Conservation (phyloP, 37 sponge, comb jelly and placozoan genomes). For the Lycopodina hypogea region DNA sequence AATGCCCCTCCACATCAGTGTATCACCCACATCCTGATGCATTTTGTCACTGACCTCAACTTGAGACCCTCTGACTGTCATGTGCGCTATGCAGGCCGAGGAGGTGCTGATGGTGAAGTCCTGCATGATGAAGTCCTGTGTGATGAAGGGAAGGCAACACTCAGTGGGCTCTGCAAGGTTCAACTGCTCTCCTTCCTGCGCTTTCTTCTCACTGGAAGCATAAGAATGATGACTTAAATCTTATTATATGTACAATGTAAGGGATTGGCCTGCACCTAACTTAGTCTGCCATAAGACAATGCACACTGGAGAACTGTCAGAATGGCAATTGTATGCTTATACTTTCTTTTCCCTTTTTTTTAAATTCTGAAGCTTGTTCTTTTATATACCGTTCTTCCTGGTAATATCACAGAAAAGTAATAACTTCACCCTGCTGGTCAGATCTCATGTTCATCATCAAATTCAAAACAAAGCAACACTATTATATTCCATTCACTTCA, state of each 20-base stretch:
- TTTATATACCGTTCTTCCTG: not conserved
- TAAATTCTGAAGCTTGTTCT: not conserved
- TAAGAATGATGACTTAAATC: not conserved
- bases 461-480: too few relatives aligned
- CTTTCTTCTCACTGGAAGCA: not conserved
- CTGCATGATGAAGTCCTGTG: slow-evolving; percentile 59
- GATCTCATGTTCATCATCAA: too few relatives aligned
- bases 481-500: too few relatives aligned
- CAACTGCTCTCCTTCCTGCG: not conserved
- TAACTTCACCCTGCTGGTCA: too few relatives aligned
- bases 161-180: slow-evolving; percentile 71
- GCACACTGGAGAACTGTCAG: too few relatives aligned
- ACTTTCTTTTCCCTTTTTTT: not conserved
- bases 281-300: too few relatives aligned
- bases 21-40: too few relatives aligned
- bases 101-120: slow-evolving; percentile 57
- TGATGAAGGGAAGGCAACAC: slow-evolving; percentile 50
- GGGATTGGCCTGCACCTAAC: too few relatives aligned
- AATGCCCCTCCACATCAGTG: too few relatives aligned
- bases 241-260: not conserved
- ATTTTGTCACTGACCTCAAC: slow-evolving; percentile 39
- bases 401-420: too few relatives aligned
- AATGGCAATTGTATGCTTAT: too few relatives aligned
- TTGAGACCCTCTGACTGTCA: slow-evolving; percentile 57
- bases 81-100: slow-evolving; percentile 54